Evolutionary conservation across 2,113 vertebrate genomes (phyloP).

Genomic region (Pavo muticus): DNA sequence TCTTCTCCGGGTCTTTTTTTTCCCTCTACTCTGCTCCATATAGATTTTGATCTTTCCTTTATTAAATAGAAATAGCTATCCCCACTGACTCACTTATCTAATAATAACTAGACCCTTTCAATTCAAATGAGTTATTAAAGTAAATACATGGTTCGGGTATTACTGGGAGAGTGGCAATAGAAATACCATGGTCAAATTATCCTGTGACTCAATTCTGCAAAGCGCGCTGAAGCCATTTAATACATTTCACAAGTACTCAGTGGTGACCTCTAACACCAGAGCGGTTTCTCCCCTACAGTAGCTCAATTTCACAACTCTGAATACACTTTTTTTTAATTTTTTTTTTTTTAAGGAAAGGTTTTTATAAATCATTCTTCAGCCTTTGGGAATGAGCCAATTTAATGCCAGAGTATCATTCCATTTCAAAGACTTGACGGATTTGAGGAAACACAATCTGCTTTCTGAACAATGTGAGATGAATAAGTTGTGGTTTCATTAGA

Average conservation of each 20-base stretch:
- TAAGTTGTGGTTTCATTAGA: slow-evolving; percentile 16
- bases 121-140: slow-evolving; percentile 36
- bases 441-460: slow-evolving; percentile 51
- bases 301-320: slow-evolving; percentile 57
- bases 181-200: slow-evolving; percentile 40
- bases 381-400: slow-evolving; percentile 46
- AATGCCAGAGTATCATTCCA: slow-evolving; percentile 15
- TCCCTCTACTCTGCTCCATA: not conserved
- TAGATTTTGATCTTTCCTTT: slow-evolving; percentile 27
- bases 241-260: not conserved
- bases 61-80: slow-evolving; percentile 37
- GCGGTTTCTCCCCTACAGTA: not conserved
- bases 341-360: not conserved
- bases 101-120: slow-evolving; percentile 43
- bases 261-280: slow-evolving; percentile 40
- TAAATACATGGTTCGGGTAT: slow-evolving; percentile 11
- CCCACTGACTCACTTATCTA: slow-evolving; percentile 28
- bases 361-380: slow-evolving; percentile 33
- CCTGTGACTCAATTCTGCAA: slow-evolving; percentile 31
- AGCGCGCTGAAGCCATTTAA: not conserved
- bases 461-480: slow-evolving; percentile 4
- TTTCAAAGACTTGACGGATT: slow-evolving; percentile 31
- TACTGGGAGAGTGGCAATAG: slow-evolving; percentile 15
- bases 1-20: not conserved
- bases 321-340: not conserved